phyloP scores from a whole-genome alignment of 2,797 vertebrate genomes.

The Miichthys miiuy region DNA sequence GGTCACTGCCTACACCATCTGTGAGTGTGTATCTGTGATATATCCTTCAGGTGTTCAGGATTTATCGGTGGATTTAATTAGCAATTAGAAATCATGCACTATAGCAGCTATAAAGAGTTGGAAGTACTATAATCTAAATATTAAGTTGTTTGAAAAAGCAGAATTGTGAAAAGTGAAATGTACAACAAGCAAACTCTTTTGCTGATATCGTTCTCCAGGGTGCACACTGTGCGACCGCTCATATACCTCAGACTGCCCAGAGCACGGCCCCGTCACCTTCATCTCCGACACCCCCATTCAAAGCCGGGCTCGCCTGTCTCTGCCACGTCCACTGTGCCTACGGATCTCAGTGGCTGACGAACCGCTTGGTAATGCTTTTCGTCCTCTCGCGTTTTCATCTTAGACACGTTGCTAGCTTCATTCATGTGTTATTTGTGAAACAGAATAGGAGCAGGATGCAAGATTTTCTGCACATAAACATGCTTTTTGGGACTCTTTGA shows the following conservation, averaged over 20 bases:
- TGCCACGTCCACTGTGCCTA: constrained; percentile 93
- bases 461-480: neutral
- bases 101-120: neutral
- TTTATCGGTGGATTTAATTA: neutral
- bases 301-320: constrained; percentile 94
- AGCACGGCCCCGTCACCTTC: constrained; percentile 97
- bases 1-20: constrained; percentile 93
- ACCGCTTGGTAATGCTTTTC: constrained; percentile 85
- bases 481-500: neutral
- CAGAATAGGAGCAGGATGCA: neutral
- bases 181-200: neutral
- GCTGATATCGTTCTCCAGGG: constrained; percentile 84
- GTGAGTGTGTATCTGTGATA: constrained; percentile 84
- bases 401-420: neutral
- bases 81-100: neutral
- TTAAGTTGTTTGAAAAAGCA: no score
- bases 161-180: neutral
- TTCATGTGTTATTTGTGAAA: constrained; percentile 8
- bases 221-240: constrained; percentile 97
- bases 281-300: constrained; percentile 94
- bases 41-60: neutral
- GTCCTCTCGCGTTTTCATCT: no score
- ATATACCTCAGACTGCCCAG: constrained; percentile 95
- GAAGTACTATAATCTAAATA: no score
- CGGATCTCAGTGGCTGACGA: constrained; percentile 92